Evolutionary conservation across 1,140 invertebrate species (phyloP).

Genomic region (Solenopsis fugax): DNA sequence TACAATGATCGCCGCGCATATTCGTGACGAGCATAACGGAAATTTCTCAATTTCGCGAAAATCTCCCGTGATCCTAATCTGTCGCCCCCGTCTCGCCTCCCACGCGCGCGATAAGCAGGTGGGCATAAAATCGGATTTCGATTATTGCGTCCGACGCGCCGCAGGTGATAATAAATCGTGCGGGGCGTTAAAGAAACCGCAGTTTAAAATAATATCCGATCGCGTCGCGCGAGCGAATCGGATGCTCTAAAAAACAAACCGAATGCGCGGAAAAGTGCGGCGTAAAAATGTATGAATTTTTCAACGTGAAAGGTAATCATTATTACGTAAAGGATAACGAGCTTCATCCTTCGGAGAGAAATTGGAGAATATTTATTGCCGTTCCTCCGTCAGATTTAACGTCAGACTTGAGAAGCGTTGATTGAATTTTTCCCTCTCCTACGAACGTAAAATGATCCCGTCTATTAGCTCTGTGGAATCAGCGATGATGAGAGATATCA

Average conservation of each 20-base stretch:
- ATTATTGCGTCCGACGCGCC: background rate
- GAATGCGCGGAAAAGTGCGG: background rate
- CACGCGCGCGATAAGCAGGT: background rate
- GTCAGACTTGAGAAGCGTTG: slow-evolving; percentile 21
- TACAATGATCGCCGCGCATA: slow-evolving; percentile 4
- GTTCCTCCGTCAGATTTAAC: background rate
- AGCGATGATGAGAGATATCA: slow-evolving; percentile 69
- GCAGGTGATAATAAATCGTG: slow-evolving; percentile 33
- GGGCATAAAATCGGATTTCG: slow-evolving; percentile 22
- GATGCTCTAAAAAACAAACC: no score
- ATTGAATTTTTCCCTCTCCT: slow-evolving; percentile 25
- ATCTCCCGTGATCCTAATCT: slow-evolving; percentile 15
- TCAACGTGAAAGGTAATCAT: background rate
- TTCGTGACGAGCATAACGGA: slow-evolving; percentile 36
- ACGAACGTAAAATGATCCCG: slow-evolving; percentile 51
- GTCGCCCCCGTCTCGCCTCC: background rate
- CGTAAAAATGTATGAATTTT: background rate
- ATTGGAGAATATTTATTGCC: slow-evolving; percentile 4
- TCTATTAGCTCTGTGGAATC: slow-evolving; percentile 52
- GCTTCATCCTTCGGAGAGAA: background rate
- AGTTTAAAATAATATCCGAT: background rate
- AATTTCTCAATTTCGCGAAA: slow-evolving; percentile 46
- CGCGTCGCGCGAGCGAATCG: background rate
- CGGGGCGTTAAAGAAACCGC: background rate
- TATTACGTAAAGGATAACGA: background rate